A percentile compares a stretch with the other conserved stretches of the same genome.
phyloP scores from a whole-genome alignment of 1,140 invertebrate species.

The Danaus melanippus region DNA sequence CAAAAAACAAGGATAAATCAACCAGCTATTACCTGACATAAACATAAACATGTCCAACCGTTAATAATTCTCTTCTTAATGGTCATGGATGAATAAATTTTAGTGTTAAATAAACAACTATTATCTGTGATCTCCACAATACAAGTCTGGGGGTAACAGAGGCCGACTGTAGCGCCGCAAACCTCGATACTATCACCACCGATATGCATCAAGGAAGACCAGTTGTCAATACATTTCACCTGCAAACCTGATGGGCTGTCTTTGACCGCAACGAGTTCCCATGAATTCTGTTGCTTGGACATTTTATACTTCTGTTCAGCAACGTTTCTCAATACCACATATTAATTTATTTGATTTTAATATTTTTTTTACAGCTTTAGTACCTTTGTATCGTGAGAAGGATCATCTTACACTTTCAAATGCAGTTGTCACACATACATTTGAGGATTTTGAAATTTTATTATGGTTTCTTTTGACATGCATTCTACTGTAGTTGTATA shows the following conservation, averaged over 20 bases:
- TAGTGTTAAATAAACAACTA: slow-evolving; percentile 64
- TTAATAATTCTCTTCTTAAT: slow-evolving; percentile 60
- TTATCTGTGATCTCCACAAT: slow-evolving; percentile 65
- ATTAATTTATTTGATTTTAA: slow-evolving; percentile 38
- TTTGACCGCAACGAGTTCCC: slow-evolving; percentile 52
- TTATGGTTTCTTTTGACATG: too few relatives aligned
- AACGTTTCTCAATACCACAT: slow-evolving; percentile 35
- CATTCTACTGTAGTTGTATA: not conserved
- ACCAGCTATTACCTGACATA: slow-evolving; percentile 22
- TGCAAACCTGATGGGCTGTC: slow-evolving; percentile 56
- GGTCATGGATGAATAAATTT: slow-evolving; percentile 59
- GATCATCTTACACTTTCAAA: too few relatives aligned
- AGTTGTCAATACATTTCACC: slow-evolving; percentile 70
- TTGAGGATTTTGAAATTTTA: too few relatives aligned
- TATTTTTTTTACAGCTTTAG: too few relatives aligned
- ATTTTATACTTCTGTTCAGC: slow-evolving; percentile 61
- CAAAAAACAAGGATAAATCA: slow-evolving; percentile 37
- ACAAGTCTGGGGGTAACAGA: slow-evolving; percentile 50
- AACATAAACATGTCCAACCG: slow-evolving; percentile 47
- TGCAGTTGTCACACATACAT: too few relatives aligned
- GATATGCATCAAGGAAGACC: slow-evolving; percentile 70
- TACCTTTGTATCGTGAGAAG: too few relatives aligned
- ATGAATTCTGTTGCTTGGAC: slow-evolving; percentile 61
- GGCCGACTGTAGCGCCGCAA: slow-evolving; percentile 63
- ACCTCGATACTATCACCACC: slow-evolving; percentile 60